phyloP scores from a whole-genome alignment of 1,140 invertebrate genomes.

The Mamestra configurata region DNA sequence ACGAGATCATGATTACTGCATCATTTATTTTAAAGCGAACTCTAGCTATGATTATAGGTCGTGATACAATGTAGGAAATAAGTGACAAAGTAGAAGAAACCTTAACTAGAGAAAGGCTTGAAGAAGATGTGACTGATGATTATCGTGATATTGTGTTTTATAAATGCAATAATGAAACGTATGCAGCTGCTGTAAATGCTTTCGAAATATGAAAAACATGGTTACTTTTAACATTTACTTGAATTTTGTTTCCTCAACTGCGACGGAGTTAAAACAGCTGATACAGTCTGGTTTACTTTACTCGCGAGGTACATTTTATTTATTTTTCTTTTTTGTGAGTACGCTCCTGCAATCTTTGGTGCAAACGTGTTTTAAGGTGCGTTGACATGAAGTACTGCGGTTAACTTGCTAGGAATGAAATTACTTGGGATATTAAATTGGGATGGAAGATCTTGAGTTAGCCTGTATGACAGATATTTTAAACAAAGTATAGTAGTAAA shows the following conservation, averaged over 20 bases:
- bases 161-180: too few species aligned
- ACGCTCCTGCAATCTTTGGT: slow-evolving; percentile 36
- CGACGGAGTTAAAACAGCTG: slow-evolving; percentile 19
- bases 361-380: slow-evolving; percentile 48
- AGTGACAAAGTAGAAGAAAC: background rate
- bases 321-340: slow-evolving; percentile 44
- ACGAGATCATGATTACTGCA: slow-evolving; percentile 28
- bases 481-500: too few species aligned
- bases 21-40: slow-evolving; percentile 25
- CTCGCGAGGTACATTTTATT: slow-evolving; percentile 27
- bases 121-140: background rate
- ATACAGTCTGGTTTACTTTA: slow-evolving; percentile 40
- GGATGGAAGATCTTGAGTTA: background rate
- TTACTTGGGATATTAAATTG: background rate
- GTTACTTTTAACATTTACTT: slow-evolving; percentile 2
- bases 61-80: background rate
- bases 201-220: background rate
- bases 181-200: background rate
- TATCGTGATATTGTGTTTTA: background rate
- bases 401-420: slow-evolving; percentile 17
- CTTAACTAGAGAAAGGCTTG: background rate
- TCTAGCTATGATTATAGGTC: background rate
- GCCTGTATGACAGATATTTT: too few species aligned
- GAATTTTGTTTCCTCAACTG: background rate
- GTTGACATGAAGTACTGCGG: slow-evolving; percentile 35